Evolutionary conservation across 2,113 vertebrate genomes (phyloP).

Genomic region (Apeltes quadracus): DNA sequence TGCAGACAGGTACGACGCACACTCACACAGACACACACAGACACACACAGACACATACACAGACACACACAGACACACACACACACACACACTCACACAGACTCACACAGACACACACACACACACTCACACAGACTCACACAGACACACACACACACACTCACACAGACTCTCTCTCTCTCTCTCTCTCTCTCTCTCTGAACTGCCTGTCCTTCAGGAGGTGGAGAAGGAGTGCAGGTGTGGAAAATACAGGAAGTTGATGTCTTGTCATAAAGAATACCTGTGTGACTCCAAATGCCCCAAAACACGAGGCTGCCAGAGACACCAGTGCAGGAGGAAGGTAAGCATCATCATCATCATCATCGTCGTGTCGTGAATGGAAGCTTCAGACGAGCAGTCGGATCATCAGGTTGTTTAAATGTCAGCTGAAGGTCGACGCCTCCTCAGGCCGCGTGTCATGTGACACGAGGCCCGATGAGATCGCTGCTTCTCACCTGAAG

Average conservation of each 20-base stretch:
- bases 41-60: background rate
- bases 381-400: no score
- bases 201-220: constrained; percentile 79
- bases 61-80: constrained; percentile 3
- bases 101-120: background rate
- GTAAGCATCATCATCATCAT: constrained; percentile 62
- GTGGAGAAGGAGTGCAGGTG: constrained; percentile 95
- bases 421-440: no score
- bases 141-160: background rate
- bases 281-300: constrained; percentile 94
- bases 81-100: constrained; percentile 13
- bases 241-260: constrained; percentile 87
- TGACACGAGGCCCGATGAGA: no score
- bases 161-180: background rate
- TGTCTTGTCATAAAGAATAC: constrained; percentile 94
- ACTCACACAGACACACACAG: constrained; percentile 17
- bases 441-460: no score
- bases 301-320: constrained; percentile 88
- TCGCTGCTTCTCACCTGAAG: background rate
- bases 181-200: background rate
- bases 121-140: constrained; percentile 16
- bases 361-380: background rate
- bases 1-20: constrained; percentile 88
- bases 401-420: no score
- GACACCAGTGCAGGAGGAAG: constrained; percentile 95